Base-by-base conservation (phyloP, 2,797 vertebrate species). In the Hydrocynus forskahlii region DNA sequence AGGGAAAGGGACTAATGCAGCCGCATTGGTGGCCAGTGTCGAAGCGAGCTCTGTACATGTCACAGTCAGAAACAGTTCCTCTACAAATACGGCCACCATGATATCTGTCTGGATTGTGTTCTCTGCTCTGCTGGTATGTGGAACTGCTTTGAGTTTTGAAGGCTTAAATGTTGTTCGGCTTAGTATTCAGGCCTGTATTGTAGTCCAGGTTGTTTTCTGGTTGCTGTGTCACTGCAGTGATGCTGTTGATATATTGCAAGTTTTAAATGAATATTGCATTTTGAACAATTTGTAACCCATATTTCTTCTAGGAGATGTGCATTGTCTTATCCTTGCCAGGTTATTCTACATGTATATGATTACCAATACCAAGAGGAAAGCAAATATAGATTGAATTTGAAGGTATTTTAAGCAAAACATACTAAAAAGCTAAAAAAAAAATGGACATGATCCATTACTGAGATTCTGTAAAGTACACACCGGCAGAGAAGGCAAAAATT, bases 121-220 rank as follows among this genome's bases (percentile, higher is more conserved):
- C 81, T 81, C 85, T 7, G 82, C 84, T 81, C 86, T 93, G 68
- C 45, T 86, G 88, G 91, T 89, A 91, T 87, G 90, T 92, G 82
- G 78, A 21, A 68, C 78, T 62, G 0, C 0, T 16, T 68, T 83
- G 86, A 10, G 75, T 64, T 55, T 81, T 78, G 5, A 2, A 54
- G 63, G 29, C 38, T 63, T 40, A 59, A 29, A 29, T 21, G 19
- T 50, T 16, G 16, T 43, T 0, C 4, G 60, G 64, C 67, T 54
- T 63, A 48, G 4, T 2, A 21, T 76, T n/a, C 1, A 5, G n/a
- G 21, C 19, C 35, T 8, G 38, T 9, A 21, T 68, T 25, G 21
- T 43, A 17, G 21, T 9, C 2, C 68, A 52, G 7, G 23, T 7
- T 48, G 43, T 23, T 48, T 69, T n/a, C 10, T 6, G 29, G 17